These are phyloP conservation scores for Vollenhovia emeryi DNA, from an alignment of 1,140 invertebrate species.

Conservation along the genomic window DNA sequence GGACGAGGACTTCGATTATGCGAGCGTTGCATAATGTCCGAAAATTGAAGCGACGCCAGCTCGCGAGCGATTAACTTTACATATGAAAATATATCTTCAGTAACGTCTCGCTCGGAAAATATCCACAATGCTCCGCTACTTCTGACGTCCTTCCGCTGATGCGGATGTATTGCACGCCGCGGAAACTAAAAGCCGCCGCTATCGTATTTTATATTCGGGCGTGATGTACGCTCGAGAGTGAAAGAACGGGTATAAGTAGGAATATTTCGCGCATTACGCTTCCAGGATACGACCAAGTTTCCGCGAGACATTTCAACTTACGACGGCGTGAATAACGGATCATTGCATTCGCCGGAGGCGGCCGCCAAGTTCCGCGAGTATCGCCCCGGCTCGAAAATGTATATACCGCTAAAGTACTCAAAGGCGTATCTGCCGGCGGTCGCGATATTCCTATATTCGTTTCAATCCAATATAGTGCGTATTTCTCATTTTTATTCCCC, in stretches of 20 bases:
- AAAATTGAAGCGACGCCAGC: constrained; percentile 22
- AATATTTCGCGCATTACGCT: constrained; percentile 56
- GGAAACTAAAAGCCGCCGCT: constrained; percentile 42
- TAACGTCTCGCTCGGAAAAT: constrained; percentile 33
- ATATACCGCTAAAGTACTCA: constrained; percentile 33
- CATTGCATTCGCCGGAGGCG: constrained; percentile 59
- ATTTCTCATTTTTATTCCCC: constrained; percentile 8
- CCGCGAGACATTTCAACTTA: constrained; percentile 52
- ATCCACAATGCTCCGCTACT: background rate
- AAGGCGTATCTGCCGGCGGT: constrained; percentile 16
- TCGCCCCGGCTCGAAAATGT: constrained; percentile 32
- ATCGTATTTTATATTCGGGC: constrained; percentile 41
- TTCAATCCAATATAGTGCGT: background rate
- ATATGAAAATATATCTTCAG: constrained; percentile 23
- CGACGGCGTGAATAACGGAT: constrained; percentile 66
- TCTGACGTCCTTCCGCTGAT: background rate
- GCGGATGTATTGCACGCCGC: constrained; percentile 16
- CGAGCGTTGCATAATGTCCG: background rate
- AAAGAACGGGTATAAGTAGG: constrained; percentile 31
- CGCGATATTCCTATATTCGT: background rate
- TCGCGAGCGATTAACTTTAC: constrained; percentile 35
- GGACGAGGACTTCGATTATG: constrained; percentile 17
- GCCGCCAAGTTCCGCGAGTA: constrained; percentile 30
- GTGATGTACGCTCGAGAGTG: constrained; percentile 25
- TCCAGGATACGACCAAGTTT: constrained; percentile 52